phyloP scores from a whole-genome alignment of 2,888 invertebrate genomes.

The Dicyrtoma fusca region DNA sequence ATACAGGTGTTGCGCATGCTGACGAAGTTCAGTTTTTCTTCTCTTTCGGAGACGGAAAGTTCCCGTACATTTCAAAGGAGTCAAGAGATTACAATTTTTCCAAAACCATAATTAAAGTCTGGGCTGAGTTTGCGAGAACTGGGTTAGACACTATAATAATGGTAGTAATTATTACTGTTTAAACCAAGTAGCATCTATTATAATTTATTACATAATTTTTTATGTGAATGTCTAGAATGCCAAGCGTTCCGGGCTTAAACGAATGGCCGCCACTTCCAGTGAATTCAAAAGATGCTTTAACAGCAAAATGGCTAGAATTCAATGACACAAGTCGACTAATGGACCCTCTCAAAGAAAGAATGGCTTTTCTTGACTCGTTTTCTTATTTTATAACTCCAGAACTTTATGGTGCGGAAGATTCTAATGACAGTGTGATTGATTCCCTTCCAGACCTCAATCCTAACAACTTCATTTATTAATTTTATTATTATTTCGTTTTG shows the following conservation, averaged over 20 bases:
- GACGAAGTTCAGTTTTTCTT: slow-evolving; percentile 32
- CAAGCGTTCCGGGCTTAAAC: slow-evolving; percentile 1
- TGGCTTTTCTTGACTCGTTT: slow-evolving; percentile 23
- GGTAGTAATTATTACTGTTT: not conserved
- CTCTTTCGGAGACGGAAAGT: slow-evolving; percentile 11
- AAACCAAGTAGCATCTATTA: not conserved
- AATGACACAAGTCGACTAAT: not conserved
- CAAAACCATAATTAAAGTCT: slow-evolving; percentile 10
- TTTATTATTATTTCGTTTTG: too few species aligned
- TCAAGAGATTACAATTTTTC: slow-evolving; percentile 20
- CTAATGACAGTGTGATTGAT: too few species aligned
- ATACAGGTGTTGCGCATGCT: not conserved
- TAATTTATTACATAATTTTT: not conserved
- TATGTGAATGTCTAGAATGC: not conserved
- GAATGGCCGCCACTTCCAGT: slow-evolving; percentile 22
- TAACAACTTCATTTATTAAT: too few species aligned
- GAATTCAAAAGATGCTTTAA: slow-evolving; percentile 4
- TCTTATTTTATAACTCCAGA: too few species aligned
- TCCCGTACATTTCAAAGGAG: slow-evolving; percentile 17
- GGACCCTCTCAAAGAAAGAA: slow-evolving; percentile 13
- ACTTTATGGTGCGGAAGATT: not conserved
- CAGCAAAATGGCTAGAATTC: slow-evolving; percentile 15
- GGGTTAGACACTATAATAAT: slow-evolving; percentile 14
- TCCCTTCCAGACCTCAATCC: too few species aligned
- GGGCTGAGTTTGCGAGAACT: slow-evolving; percentile 24